phyloP scores from a whole-genome alignment of 2,797 vertebrate species.

The Sebastiscus albofasciatus region DNA sequence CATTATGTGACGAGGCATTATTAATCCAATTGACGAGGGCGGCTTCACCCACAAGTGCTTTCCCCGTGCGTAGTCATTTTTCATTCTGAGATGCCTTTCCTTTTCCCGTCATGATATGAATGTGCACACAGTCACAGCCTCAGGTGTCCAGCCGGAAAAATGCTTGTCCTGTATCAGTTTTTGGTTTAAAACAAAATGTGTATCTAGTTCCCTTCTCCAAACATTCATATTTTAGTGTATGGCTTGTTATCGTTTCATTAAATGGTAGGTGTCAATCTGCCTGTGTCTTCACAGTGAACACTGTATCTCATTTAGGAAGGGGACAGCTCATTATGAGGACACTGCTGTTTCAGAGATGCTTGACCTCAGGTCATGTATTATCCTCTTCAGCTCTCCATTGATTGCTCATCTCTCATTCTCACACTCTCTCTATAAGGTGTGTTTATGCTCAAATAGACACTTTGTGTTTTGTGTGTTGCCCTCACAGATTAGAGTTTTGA shows the following conservation, averaged over 20 bases:
- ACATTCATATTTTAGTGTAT: neutral
- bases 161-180: neutral
- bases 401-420: conserved; percentile 34
- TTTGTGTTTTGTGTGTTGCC: conserved; percentile 20
- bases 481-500: conserved; percentile 18
- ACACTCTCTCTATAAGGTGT: conserved; percentile 15
- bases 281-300: neutral
- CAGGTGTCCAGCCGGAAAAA: too few relatives aligned
- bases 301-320: conserved; percentile 9
- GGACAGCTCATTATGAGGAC: conserved; percentile 35
- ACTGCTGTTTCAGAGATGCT: conserved; percentile 15
- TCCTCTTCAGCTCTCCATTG: conserved; percentile 34
- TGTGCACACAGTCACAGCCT: too few relatives aligned
- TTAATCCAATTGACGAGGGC: too few relatives aligned
- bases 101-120: too few relatives aligned
- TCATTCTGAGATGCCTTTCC: too few relatives aligned
- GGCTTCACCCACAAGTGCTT: too few relatives aligned
- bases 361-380: conserved; percentile 40
- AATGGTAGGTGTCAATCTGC: neutral
- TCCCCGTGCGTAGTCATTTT: too few relatives aligned
- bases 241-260: conserved; percentile 2
- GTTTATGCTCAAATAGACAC: conserved; percentile 12
- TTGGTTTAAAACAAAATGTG: neutral
- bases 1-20: too few relatives aligned
- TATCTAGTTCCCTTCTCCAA: neutral